Evolutionary conservation across 2,113 vertebrate species (phyloP).

Genomic region (Campylorhamphus procurvoides): DNA sequence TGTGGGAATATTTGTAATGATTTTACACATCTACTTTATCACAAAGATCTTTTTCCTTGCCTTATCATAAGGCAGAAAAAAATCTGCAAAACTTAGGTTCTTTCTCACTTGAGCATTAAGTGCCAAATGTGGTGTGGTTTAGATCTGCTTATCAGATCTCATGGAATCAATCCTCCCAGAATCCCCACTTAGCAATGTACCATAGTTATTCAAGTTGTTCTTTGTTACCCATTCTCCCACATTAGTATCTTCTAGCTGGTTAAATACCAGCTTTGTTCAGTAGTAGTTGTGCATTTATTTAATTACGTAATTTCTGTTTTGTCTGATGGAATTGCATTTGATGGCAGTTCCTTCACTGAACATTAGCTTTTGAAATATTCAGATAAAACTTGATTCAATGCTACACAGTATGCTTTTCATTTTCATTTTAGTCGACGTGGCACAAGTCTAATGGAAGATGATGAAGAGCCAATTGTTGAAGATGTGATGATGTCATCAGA

Average conservation of each 20-base stretch:
- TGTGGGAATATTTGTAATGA: neutral
- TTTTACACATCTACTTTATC: neutral
- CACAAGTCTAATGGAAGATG: slow-evolving; percentile 97
- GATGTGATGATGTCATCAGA: slow-evolving; percentile 99
- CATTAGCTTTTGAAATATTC: neutral
- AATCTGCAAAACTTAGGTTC: neutral
- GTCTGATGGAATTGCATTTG: slow-evolving; percentile 22
- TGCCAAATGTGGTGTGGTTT: neutral
- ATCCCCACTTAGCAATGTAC: neutral
- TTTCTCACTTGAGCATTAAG: neutral
- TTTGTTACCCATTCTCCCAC: neutral
- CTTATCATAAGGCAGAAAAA: neutral
- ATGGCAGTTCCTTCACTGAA: neutral
- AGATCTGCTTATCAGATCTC: neutral
- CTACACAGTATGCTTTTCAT: neutral
- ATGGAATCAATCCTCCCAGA: neutral
- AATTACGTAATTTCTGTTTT: neutral
- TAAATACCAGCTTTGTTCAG: neutral
- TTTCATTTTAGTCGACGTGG: slow-evolving; percentile 87
- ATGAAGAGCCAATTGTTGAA: slow-evolving; percentile 98
- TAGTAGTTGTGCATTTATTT: neutral
- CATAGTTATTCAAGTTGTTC: neutral
- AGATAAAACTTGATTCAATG: neutral
- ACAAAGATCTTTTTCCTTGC: neutral
- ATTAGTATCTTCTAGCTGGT: neutral